Evolutionary conservation across 2,888 invertebrate genomes (phyloP).

Genomic region (Aphrophora alni): DNA sequence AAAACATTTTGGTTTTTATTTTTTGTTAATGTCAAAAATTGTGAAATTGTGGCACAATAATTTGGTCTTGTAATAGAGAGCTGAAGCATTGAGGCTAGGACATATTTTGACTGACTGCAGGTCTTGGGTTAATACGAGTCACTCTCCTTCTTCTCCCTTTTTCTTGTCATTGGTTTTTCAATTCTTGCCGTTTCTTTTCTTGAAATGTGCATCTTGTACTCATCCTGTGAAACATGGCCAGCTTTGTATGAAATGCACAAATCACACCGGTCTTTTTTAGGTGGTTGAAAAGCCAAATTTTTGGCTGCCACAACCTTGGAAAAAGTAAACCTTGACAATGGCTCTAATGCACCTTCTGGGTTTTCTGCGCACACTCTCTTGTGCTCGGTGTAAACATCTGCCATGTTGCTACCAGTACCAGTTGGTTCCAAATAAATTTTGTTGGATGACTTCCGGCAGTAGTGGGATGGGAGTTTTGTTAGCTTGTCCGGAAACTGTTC

Average conservation of each 20-base stretch:
- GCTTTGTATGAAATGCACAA: slow-evolving; percentile 33
- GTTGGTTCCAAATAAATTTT: neutral
- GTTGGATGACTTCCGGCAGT: slow-evolving; percentile 13
- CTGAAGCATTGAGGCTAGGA: slow-evolving; percentile 27
- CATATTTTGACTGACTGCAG: slow-evolving; percentile 43
- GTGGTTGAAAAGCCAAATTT: slow-evolving; percentile 34
- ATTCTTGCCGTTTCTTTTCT: slow-evolving; percentile 39
- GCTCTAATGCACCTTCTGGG: too few relatives aligned
- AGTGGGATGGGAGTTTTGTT: slow-evolving; percentile 6
- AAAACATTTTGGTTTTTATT: too few relatives aligned
- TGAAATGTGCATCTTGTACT: slow-evolving; percentile 33
- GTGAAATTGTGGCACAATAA: slow-evolving; percentile 20
- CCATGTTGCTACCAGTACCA: too few relatives aligned
- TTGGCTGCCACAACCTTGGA: neutral
- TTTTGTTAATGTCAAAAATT: too few relatives aligned
- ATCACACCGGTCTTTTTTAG: slow-evolving; percentile 39
- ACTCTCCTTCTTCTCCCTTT: neutral
- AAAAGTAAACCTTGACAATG: neutral
- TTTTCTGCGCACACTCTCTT: too few relatives aligned
- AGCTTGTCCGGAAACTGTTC: too few relatives aligned
- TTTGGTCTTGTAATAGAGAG: slow-evolving; percentile 29
- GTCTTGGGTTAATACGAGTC: slow-evolving; percentile 14
- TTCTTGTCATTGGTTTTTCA: slow-evolving; percentile 38
- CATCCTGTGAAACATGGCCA: slow-evolving; percentile 30
- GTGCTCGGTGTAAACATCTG: too few relatives aligned